A percentile compares a stretch with the other conserved stretches of the same genome.
Evolutionary conservation across 2,797 vertebrate genomes (phyloP).

Genomic region (Rhinella marina): DNA sequence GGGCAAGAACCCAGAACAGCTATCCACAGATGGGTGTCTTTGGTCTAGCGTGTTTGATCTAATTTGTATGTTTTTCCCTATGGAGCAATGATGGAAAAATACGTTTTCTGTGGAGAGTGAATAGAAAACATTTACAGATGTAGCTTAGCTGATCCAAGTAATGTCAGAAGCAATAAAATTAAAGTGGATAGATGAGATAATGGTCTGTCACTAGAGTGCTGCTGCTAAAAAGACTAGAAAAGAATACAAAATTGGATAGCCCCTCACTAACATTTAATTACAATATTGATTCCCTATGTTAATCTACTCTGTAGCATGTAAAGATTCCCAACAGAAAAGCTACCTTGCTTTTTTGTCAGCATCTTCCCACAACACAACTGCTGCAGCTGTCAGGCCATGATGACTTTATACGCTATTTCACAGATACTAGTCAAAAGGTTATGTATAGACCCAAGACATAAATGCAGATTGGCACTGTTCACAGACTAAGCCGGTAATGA

Average conservation of each 20-base stretch:
- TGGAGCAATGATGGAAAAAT: no score
- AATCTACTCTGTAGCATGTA: neutral
- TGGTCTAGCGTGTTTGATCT: no score
- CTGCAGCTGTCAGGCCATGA: neutral
- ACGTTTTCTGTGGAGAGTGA: neutral
- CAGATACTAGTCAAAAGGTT: conserved; percentile 9
- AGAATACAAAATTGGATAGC: neutral
- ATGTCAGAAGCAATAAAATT: neutral
- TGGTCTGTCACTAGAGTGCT: neutral
- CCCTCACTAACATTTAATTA: conserved; percentile 20
- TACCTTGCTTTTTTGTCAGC: neutral
- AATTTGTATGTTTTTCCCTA: no score
- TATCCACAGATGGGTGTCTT: no score
- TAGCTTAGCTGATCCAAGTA: neutral
- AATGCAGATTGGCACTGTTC: neutral
- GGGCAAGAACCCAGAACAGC: no score
- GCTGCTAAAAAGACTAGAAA: neutral
- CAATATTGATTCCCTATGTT: conserved; percentile 19
- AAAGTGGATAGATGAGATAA: conserved; percentile 1
- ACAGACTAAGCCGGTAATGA: neutral
- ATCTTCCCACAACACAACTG: conserved; percentile 21
- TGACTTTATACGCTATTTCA: neutral
- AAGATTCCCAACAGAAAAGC: neutral
- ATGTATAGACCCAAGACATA: neutral
- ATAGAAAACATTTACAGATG: neutral